phyloP scores from a whole-genome alignment of 2,113 vertebrate species.

The Pluvialis apricaria region DNA sequence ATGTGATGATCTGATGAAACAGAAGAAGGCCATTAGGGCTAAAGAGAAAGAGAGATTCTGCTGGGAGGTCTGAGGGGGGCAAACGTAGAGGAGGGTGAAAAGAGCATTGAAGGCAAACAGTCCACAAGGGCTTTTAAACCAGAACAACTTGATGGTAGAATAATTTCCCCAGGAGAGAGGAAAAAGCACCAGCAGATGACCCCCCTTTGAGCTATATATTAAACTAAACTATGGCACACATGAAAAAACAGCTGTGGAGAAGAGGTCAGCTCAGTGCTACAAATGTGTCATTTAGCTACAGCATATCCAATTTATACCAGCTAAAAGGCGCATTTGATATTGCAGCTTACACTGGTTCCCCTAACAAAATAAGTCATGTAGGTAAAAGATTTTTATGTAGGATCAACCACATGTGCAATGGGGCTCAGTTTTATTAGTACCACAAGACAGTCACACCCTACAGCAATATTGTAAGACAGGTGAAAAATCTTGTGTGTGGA shows the following conservation, averaged over 20 bases:
- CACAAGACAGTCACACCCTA: not conserved
- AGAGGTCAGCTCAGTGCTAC: conserved; percentile 24
- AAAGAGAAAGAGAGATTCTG: not conserved
- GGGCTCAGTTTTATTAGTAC: not conserved
- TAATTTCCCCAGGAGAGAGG: conserved; percentile 14
- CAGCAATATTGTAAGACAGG: not conserved
- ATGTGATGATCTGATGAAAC: not conserved
- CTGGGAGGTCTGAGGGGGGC: not conserved
- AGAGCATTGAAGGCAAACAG: not conserved
- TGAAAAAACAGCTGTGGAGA: conserved; percentile 9
- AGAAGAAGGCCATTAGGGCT: not conserved
- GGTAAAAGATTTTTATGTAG: conserved; percentile 3
- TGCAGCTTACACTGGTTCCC: not conserved
- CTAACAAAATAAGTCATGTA: not conserved
- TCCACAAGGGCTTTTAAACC: not conserved
- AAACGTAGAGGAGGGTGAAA: not conserved
- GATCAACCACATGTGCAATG: not conserved
- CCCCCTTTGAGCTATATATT: not conserved
- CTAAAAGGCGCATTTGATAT: conserved; percentile 11
- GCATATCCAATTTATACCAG: conserved; percentile 23
- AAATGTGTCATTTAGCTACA: conserved; percentile 23
- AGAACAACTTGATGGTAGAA: conserved; percentile 1
- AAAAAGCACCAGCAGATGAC: not conserved
- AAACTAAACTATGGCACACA: conserved; percentile 16
- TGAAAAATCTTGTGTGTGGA: not conserved